These are phyloP conservation scores for Ericerus pela DNA, from an alignment of 1,140 invertebrate genomes.

Conservation along the genomic window DNA sequence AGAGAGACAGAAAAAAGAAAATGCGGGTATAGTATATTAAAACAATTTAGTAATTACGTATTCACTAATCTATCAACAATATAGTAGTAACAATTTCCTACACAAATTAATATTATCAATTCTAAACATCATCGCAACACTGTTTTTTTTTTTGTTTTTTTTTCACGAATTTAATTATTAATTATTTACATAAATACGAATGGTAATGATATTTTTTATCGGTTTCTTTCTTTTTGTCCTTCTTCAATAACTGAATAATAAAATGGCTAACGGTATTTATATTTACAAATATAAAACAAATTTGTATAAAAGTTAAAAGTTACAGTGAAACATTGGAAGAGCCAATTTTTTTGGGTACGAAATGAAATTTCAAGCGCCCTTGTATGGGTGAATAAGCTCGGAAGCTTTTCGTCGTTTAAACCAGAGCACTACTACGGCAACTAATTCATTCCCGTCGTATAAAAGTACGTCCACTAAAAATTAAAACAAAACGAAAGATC, in stretches of 20 bases:
- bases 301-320: neutral
- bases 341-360: constrained; percentile 9
- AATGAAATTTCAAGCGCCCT: constrained; percentile 14
- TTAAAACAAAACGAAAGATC: constrained; percentile 22
- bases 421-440: too few relatives aligned
- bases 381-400: constrained; percentile 13
- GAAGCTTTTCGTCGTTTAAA: constrained; percentile 10
- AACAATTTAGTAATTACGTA: too few relatives aligned
- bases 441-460: constrained; percentile 55
- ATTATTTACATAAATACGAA: constrained; percentile 6
- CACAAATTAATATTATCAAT: too few relatives aligned
- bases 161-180: neutral
- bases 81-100: too few relatives aligned
- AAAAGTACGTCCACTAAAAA: constrained; percentile 53
- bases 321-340: constrained; percentile 11
- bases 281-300: constrained; percentile 14
- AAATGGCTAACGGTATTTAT: constrained; percentile 18
- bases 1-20: too few relatives aligned
- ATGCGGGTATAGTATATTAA: too few relatives aligned
- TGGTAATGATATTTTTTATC: constrained; percentile 3
- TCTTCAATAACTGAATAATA: too few relatives aligned
- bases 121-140: too few relatives aligned
- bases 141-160: neutral
- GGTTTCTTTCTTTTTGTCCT: too few relatives aligned
- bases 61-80: too few relatives aligned